Conservation (phyloP, 2,797 vertebrate species). For the Mycteria americana region DNA sequence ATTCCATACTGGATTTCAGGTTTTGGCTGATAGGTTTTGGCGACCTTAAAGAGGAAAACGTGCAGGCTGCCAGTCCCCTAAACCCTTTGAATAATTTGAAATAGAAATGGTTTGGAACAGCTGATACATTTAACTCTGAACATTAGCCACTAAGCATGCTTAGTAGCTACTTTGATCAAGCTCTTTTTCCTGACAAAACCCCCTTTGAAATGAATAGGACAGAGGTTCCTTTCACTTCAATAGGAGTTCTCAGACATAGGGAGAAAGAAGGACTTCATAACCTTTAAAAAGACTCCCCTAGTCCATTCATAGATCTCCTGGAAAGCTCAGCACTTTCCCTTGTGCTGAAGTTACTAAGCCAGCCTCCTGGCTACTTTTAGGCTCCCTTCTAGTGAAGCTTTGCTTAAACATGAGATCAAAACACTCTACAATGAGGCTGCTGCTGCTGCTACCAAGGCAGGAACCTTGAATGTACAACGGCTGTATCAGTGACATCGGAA, state of each 20-base stretch:
- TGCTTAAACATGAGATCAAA: background rate
- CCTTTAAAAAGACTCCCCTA: slow-evolving; percentile 63
- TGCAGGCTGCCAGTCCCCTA: slow-evolving; percentile 22
- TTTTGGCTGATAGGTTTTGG: background rate
- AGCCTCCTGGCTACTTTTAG: slow-evolving; percentile 54
- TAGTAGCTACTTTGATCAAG: slow-evolving; percentile 73
- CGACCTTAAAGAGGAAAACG: slow-evolving; percentile 47
- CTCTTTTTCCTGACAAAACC: slow-evolving; percentile 70
- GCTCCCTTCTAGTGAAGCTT: background rate
- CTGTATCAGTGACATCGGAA: background rate
- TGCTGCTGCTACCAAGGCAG: background rate
- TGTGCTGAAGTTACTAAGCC: slow-evolving; percentile 57
- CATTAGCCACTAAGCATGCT: slow-evolving; percentile 70
- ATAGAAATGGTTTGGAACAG: slow-evolving; percentile 68
- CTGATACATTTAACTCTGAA: slow-evolving; percentile 66
- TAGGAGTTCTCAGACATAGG: slow-evolving; percentile 67
- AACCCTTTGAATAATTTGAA: slow-evolving; percentile 58
- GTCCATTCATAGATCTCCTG: slow-evolving; percentile 71
- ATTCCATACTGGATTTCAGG: background rate
- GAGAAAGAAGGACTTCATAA: slow-evolving; percentile 79
- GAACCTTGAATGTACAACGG: background rate
- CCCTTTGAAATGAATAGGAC: slow-evolving; percentile 78
- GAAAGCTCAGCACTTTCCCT: slow-evolving; percentile 58
- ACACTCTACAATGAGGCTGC: background rate
- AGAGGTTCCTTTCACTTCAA: slow-evolving; percentile 78